phyloP scores from a whole-genome alignment of 92 coral and sea anemone genomes.

The Palythoa heliodiscus region DNA sequence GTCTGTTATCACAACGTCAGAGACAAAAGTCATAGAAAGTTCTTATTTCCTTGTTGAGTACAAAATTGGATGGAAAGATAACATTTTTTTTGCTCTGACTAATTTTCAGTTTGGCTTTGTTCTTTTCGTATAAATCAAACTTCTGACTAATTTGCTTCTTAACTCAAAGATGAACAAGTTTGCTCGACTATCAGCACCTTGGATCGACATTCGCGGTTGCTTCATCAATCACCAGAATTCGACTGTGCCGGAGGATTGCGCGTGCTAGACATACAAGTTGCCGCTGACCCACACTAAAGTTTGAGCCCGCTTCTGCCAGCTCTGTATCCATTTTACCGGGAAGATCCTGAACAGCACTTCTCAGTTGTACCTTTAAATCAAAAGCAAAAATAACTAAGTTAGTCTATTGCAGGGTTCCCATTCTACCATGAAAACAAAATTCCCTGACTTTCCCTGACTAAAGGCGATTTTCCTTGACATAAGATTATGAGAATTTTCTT shows the following conservation, averaged over 20 bases:
- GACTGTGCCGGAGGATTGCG: conserved; percentile 79
- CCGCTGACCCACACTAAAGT: conserved; percentile 90
- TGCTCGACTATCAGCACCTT: conserved; percentile 45
- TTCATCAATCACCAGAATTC: conserved; percentile 80
- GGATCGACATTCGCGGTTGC: conserved; percentile 91
- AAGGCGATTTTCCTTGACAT: too few relatives aligned
- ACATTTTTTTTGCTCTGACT: too few relatives aligned
- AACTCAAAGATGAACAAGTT: neutral
- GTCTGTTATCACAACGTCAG: too few relatives aligned
- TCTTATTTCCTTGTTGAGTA: too few relatives aligned
- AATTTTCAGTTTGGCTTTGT: too few relatives aligned
- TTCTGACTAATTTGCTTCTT: neutral
- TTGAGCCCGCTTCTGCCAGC: conserved; percentile 80
- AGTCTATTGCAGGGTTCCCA: neutral
- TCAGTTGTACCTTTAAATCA: conserved; percentile 64
- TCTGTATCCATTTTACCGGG: conserved; percentile 71
- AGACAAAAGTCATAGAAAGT: too few relatives aligned
- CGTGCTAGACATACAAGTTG: conserved; percentile 83
- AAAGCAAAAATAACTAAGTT: neutral
- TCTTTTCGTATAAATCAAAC: too few relatives aligned
- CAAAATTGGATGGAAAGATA: too few relatives aligned
- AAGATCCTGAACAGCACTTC: conserved; percentile 64
- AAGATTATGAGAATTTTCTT: too few relatives aligned
- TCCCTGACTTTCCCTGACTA: too few relatives aligned
- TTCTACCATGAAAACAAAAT: too few relatives aligned